Conservation (phyloP, 2,888 invertebrate genomes). For the Serrognathus titanus region DNA sequence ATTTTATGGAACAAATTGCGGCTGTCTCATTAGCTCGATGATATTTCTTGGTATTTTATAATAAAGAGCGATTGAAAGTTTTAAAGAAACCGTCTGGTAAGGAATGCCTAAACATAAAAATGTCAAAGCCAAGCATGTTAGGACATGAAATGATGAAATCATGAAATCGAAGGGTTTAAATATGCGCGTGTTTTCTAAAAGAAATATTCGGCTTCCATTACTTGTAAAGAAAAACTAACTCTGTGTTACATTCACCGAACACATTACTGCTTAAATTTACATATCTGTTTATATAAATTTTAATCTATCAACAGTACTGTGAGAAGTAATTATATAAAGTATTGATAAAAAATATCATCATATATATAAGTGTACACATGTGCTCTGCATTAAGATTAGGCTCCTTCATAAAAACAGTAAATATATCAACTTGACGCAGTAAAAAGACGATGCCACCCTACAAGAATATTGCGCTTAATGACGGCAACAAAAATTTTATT, state of each 20-base stretch:
- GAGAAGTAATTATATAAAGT: conserved; percentile 4
- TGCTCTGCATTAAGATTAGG: conserved; percentile 3
- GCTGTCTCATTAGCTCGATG: too few relatives aligned
- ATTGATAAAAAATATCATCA: conserved; percentile 5
- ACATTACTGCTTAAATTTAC: not conserved
- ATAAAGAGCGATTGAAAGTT: too few relatives aligned
- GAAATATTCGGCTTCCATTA: too few relatives aligned
- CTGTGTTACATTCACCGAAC: not conserved
- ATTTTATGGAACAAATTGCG: too few relatives aligned
- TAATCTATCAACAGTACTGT: conserved; percentile 3
- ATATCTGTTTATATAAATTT: conserved; percentile 4
- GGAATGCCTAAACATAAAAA: too few relatives aligned
- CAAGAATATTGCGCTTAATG: not conserved
- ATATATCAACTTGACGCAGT: not conserved
- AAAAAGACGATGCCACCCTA: not conserved
- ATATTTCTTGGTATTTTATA: too few relatives aligned
- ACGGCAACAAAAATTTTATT: not conserved
- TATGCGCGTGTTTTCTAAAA: too few relatives aligned
- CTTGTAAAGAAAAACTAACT: too few relatives aligned
- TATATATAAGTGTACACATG: conserved; percentile 3
- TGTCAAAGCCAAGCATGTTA: too few relatives aligned
- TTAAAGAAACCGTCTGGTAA: too few relatives aligned
- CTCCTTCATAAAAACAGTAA: not conserved
- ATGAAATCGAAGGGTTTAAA: too few relatives aligned
- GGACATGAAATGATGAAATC: too few relatives aligned